Percentiles rank a stretch among this genome's conserved stretches.
phyloP scores from a whole-genome alignment of 1,140 invertebrate genomes.

The Anagrus nilaparvatae region DNA sequence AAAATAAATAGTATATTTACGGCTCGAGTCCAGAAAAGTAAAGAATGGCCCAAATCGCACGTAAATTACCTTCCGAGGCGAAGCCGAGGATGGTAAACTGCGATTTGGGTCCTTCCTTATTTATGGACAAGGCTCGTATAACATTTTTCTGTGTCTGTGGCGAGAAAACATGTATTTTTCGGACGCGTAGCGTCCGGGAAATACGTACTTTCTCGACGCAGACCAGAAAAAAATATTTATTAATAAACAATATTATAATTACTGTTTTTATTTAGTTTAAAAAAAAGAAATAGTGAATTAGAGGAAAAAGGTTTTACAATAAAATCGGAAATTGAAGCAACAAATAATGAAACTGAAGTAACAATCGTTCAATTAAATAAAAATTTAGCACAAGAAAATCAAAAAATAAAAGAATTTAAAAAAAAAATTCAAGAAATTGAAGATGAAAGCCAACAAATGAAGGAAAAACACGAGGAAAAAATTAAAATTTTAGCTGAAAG shows the following conservation, averaged over 20 bases:
- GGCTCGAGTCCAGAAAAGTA: no score
- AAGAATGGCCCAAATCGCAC: no score
- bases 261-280: slow-evolving; percentile 21
- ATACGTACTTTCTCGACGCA: no score
- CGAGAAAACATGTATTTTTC: slow-evolving; percentile 2
- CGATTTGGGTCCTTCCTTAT: not conserved
- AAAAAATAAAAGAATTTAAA: slow-evolving; percentile 18
- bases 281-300: slow-evolving; percentile 25
- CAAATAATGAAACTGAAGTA: slow-evolving; percentile 20
- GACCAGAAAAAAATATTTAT: no score
- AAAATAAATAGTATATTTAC: no score
- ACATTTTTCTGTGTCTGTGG: no score
- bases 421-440: slow-evolving; percentile 17
- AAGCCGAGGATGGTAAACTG: no score
- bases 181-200: no score
- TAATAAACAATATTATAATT: not conserved
- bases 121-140: slow-evolving; percentile 1
- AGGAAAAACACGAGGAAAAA: slow-evolving; percentile 18
- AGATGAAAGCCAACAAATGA: slow-evolving; percentile 16
- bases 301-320: slow-evolving; percentile 9
- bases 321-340: slow-evolving; percentile 1
- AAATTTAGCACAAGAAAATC: slow-evolving; percentile 18
- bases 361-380: slow-evolving; percentile 26
- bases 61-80: no score
- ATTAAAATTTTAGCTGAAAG: slow-evolving; percentile 19